phyloP scores from a whole-genome alignment of 2,797 vertebrate species.

The Eremophila alpestris region DNA sequence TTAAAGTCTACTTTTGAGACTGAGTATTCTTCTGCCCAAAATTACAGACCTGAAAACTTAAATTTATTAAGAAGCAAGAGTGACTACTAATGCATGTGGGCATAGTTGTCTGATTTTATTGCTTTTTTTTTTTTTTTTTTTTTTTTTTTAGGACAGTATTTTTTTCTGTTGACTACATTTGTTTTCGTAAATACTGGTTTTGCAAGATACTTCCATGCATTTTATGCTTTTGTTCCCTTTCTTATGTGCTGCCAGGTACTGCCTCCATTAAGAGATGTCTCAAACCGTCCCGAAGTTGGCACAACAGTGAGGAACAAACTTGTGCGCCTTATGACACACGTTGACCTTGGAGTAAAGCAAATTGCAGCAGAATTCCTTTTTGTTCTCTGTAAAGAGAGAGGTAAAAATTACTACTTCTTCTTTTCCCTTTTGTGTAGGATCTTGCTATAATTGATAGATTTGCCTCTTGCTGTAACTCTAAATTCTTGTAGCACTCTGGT shows the following conservation, averaged over 20 bases:
- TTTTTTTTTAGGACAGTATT: neutral
- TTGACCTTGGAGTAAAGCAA: constrained; percentile 97
- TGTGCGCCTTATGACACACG: constrained; percentile 97
- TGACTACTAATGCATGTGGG: neutral
- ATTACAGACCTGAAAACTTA: neutral
- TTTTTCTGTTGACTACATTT: neutral
- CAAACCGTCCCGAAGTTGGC: constrained; percentile 93
- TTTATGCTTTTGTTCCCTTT: neutral
- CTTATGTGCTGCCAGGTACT: constrained; percentile 84
- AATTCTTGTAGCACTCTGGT: neutral
- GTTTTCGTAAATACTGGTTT: neutral
- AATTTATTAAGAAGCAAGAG: neutral
- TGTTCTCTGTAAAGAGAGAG: constrained; percentile 97
- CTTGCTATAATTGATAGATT: neutral
- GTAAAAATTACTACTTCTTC: constrained; percentile 65
- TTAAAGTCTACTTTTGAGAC: neutral
- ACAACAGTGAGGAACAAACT: constrained; percentile 93
- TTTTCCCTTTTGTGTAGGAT: neutral
- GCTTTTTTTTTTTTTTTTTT: no score
- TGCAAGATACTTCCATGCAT: neutral
- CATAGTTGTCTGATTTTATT: neutral
- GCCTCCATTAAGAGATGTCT: constrained; percentile 93
- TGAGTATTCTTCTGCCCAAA: neutral
- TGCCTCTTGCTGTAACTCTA: neutral
- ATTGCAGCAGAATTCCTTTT: constrained; percentile 97